These are phyloP conservation scores for Amiota mariae DNA, from an alignment of 2,888 invertebrate genomes.

Conservation along the genomic window DNA sequence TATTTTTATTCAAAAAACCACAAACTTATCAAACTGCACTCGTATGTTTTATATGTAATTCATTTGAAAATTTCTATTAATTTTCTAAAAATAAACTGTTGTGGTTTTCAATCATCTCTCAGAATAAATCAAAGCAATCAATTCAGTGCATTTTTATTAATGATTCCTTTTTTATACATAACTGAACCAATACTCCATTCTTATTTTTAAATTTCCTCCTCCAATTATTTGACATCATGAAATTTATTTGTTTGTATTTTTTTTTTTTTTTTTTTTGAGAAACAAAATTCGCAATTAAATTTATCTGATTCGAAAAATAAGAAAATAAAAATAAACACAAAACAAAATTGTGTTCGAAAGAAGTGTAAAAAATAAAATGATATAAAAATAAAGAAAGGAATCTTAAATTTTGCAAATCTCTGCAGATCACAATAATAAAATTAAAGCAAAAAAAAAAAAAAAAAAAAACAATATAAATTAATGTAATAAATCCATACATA, in stretches of 20 bases:
- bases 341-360: slow-evolving; percentile 34
- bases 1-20: no score
- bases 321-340: slow-evolving; percentile 27
- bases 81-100: neutral
- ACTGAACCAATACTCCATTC: no score
- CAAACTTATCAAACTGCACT: no score
- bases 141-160: no score
- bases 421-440: slow-evolving; percentile 32
- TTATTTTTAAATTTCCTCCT: no score
- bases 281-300: slow-evolving; percentile 20
- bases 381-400: slow-evolving; percentile 43
- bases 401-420: slow-evolving; percentile 7
- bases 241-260: no score
- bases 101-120: no score
- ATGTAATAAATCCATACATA: slow-evolving; percentile 42
- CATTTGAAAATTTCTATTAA: neutral
- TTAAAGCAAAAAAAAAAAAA: slow-evolving; percentile 22
- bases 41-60: neutral
- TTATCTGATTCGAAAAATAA: slow-evolving; percentile 14
- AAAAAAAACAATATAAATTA: no score
- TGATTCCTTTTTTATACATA: no score
- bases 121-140: no score
- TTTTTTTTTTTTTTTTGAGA: neutral
- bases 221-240: no score
- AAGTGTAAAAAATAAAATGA: slow-evolving; percentile 31